Evolutionary conservation across 2,888 invertebrate species (phyloP).

Genomic region (Drosophila flavopinicola): DNA sequence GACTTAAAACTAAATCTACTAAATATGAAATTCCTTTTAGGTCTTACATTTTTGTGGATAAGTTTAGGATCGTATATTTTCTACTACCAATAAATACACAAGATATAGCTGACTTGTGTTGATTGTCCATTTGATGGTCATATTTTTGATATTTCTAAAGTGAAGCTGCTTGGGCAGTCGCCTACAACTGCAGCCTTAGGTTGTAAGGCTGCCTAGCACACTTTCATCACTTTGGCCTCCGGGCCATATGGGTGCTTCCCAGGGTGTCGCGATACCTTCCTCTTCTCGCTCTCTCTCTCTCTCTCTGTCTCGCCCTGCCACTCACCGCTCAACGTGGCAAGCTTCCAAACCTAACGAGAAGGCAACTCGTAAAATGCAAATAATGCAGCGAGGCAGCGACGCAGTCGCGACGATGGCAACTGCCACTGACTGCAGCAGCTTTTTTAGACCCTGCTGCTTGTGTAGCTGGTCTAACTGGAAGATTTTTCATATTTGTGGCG

Average conservation of each 20-base stretch:
- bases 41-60: too few species aligned
- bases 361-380: constrained; percentile 79
- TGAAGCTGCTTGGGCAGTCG: constrained; percentile 38
- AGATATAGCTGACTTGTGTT: too few species aligned
- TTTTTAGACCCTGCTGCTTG: constrained; percentile 38
- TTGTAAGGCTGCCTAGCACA: constrained; percentile 42
- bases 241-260: constrained; percentile 51
- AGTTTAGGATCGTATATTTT: too few species aligned
- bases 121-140: background rate
- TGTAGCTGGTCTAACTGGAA: constrained; percentile 51
- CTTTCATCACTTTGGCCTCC: constrained; percentile 59
- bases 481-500: constrained; percentile 79
- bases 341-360: constrained; percentile 63
- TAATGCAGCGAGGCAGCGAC: constrained; percentile 68
- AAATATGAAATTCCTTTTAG: too few species aligned
- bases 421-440: constrained; percentile 74
- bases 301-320: background rate
- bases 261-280: constrained; percentile 31
- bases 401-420: constrained; percentile 74
- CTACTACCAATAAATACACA: too few species aligned
- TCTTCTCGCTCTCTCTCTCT: background rate
- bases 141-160: background rate
- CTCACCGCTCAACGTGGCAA: constrained; percentile 56
- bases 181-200: constrained; percentile 17
- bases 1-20: too few species aligned